These are phyloP conservation scores for Nineta flava DNA, from an alignment of 2,888 invertebrate genomes.

Conservation along the genomic window DNA sequence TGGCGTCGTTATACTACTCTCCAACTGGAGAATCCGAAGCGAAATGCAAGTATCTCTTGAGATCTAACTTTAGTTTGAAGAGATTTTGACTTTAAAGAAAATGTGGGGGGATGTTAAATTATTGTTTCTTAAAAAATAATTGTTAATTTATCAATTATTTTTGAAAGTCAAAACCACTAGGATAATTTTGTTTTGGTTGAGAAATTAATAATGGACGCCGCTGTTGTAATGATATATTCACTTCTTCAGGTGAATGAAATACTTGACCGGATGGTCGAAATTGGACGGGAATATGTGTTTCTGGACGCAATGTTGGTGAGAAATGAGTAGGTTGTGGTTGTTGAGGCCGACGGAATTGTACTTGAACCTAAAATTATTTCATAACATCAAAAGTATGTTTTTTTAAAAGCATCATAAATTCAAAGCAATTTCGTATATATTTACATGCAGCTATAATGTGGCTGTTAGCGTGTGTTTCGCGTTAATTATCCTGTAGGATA, in stretches of 20 bases:
- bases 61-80: no score
- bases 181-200: slow-evolving; percentile 16
- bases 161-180: not conserved
- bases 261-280: slow-evolving; percentile 45
- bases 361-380: slow-evolving; percentile 20
- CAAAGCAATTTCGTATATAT: no score
- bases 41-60: no score
- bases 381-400: not conserved
- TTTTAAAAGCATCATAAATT: no score
- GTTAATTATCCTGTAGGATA: not conserved
- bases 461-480: no score
- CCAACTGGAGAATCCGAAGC: no score
- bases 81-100: no score
- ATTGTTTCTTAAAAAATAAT: no score
- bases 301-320: slow-evolving; percentile 25
- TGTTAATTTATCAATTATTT: not conserved
- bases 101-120: no score
- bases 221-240: slow-evolving; percentile 71
- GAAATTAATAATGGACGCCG: slow-evolving; percentile 45
- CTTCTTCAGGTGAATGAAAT: slow-evolving; percentile 72
- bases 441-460: no score
- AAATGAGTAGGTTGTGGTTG: slow-evolving; percentile 21
- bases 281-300: slow-evolving; percentile 22
- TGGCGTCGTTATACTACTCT: no score
- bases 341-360: slow-evolving; percentile 22